Base-by-base conservation (phyloP, 2,113 vertebrate genomes). In the Boleophthalmus pectinirostris region DNA sequence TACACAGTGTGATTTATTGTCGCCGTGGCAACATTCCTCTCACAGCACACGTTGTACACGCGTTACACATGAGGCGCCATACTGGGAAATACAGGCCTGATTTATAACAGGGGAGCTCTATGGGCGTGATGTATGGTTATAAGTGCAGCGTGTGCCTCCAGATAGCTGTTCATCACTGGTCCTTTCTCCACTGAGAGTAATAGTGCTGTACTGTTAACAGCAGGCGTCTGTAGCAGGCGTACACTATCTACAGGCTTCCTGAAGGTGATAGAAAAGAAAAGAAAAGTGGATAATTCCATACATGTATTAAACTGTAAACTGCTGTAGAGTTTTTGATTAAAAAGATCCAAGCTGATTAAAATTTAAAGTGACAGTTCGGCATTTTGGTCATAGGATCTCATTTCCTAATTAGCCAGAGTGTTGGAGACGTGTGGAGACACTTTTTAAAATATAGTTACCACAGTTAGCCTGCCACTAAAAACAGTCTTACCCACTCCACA, bases 1-100 rank as follows among this genome's bases (percentile, higher is more conserved):
- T n/a, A 45, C 60, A 46, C 15, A 7, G 20, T 75, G 70, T 80
- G 87, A 88, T 87, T 80, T 80, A 84, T 79, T 63, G 79, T 61
- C 74, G 60, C 72, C 68, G 68, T 53, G 67, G 49, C 20, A 65
- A 75, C 69, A 84, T 80, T 80, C 65, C 73, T 86, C 77, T 75
- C 43, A 51, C 29, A 45, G 67, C 75, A 43, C 53, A 72, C 21
- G 56, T 65, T 70, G 1, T 33, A 51, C 35, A 23, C 64, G 71
- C 78, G 8, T 49, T 61, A 66, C 82, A 45, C 64, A 72, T 65
- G 69, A 82, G 29, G 15, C 65, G 49, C 46, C 46, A 35, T 29
- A 8, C 46, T 43, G 66, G 46, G 25, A 66, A 77, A 51, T 43
- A 74, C 9, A 21, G 49, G 38, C 21, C 18, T 14, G 35, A 82